Evolutionary conservation across 2,797 vertebrate genomes (phyloP).

Genomic region (Poeciliopsis gracilis): DNA sequence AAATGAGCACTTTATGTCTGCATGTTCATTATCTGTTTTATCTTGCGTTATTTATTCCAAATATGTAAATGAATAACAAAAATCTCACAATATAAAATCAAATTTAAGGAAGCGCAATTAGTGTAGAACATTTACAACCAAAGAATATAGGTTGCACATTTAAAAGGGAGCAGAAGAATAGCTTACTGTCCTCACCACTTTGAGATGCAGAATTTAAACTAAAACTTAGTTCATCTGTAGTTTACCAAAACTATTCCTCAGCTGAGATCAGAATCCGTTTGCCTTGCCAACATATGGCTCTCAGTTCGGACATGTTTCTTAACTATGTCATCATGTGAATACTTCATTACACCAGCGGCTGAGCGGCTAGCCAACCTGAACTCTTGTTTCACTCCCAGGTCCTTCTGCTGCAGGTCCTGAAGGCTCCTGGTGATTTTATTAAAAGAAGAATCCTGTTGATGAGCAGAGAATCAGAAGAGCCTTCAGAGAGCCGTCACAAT

Average conservation of each 20-base stretch:
- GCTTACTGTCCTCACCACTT: too few relatives aligned
- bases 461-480: constrained; percentile 19
- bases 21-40: not conserved
- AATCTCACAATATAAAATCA: too few relatives aligned
- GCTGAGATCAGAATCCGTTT: not conserved
- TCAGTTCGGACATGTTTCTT: not conserved
- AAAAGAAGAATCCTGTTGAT: constrained; percentile 90
- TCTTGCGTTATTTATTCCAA: too few relatives aligned
- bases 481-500: not conserved
- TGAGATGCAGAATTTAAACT: not conserved
- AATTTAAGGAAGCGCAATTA: too few relatives aligned
- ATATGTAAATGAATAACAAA: too few relatives aligned
- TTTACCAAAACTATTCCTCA: not conserved
- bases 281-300: not conserved
- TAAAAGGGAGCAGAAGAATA: too few relatives aligned
- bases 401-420: constrained; percentile 96
- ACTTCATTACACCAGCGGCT: not conserved
- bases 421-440: constrained; percentile 96
- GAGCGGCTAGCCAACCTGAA: constrained; percentile 85
- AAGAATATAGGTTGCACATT: too few relatives aligned
- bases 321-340: not conserved
- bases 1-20: not conserved
- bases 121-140: too few relatives aligned
- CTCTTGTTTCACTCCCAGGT: constrained; percentile 92
- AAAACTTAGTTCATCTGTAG: not conserved